Percentiles rank a stretch among this genome's conserved stretches.
These are phyloP conservation scores for Noctua fimbriata DNA, from an alignment of 2,888 invertebrate species.

Conservation along the genomic window DNA sequence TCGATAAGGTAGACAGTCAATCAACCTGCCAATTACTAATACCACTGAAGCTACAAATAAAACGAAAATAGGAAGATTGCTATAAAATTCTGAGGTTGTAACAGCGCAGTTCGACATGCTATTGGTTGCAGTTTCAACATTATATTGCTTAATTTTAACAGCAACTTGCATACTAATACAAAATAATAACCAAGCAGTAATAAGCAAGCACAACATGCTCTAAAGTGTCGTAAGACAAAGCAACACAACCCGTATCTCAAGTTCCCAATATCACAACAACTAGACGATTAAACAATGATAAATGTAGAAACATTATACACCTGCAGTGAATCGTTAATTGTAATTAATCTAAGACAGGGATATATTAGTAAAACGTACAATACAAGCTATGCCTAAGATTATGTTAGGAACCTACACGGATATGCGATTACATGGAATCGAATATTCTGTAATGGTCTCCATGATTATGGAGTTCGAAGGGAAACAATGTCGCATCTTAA, in stretches of 20 bases:
- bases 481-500: conserved; percentile 4
- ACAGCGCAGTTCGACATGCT: neutral
- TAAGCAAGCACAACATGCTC: neutral
- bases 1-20: neutral
- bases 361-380: conserved; percentile 49
- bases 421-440: conserved; percentile 62
- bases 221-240: conserved; percentile 7
- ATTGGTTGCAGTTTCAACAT: neutral
- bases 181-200: neutral
- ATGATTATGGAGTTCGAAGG: neutral
- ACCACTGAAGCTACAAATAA: neutral
- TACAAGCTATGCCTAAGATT: conserved; percentile 27
- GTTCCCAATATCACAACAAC: conserved; percentile 35
- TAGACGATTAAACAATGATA: conserved; percentile 54
- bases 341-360: conserved; percentile 50
- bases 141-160: neutral
- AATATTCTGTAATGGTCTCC: conserved; percentile 41
- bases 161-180: neutral
- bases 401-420: conserved; percentile 40
- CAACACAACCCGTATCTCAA: neutral
- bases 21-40: neutral
- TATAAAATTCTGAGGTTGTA: neutral
- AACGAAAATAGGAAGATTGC: neutral
- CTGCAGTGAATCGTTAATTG: conserved; percentile 52
- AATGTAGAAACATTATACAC: conserved; percentile 57